A percentile compares a stretch with the other conserved stretches of the same genome.
Evolutionary conservation across 1,140 invertebrate species (phyloP).

Genomic region (Drosophila malerkotliana): DNA sequence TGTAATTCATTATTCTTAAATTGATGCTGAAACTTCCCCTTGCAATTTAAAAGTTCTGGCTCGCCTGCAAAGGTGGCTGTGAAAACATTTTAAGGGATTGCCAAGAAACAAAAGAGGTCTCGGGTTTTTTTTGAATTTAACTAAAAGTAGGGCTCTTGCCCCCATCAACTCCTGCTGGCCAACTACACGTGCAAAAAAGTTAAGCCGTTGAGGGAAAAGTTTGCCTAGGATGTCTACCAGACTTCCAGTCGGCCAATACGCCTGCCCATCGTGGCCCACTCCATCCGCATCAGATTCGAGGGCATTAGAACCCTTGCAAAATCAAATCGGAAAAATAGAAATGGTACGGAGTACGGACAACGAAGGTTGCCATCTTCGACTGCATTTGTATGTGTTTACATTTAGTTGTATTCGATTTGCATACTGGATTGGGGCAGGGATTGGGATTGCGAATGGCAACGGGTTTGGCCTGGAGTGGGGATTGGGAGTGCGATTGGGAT

Average conservation of each 20-base stretch:
- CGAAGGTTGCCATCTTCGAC: conserved; percentile 26
- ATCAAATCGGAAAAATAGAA: conserved; percentile 50
- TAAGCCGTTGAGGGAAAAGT: conserved; percentile 73
- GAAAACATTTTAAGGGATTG: conserved; percentile 73
- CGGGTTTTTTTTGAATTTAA: conserved; percentile 28
- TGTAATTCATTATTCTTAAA: conserved; percentile 14
- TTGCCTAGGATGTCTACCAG: conserved; percentile 51
- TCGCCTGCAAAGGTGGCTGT: conserved; percentile 11
- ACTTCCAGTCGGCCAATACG: conserved; percentile 22
- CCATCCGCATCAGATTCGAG: conserved; percentile 3
- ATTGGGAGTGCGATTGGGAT: conserved; percentile 3
- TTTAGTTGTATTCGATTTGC: conserved; percentile 81
- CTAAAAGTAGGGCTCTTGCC: conserved; percentile 17
- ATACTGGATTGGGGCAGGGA: conserved; percentile 51
- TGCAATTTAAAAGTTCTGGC: conserved; percentile 36
- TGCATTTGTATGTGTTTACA: conserved; percentile 79
- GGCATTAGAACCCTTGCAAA: conserved; percentile 66
- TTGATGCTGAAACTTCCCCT: neutral
- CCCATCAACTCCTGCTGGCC: conserved; percentile 12
- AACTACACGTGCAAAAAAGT: conserved; percentile 75
- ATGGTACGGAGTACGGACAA: conserved; percentile 18
- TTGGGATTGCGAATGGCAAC: conserved; percentile 3
- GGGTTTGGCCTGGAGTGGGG: neutral
- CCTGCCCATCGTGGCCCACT: neutral
- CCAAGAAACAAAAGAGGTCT: conserved; percentile 38